Evolutionary conservation across 1,140 invertebrate species (phyloP), one percentile per base, ranked within the genome.

Genomic region (Tenebrio molitor): DNA sequence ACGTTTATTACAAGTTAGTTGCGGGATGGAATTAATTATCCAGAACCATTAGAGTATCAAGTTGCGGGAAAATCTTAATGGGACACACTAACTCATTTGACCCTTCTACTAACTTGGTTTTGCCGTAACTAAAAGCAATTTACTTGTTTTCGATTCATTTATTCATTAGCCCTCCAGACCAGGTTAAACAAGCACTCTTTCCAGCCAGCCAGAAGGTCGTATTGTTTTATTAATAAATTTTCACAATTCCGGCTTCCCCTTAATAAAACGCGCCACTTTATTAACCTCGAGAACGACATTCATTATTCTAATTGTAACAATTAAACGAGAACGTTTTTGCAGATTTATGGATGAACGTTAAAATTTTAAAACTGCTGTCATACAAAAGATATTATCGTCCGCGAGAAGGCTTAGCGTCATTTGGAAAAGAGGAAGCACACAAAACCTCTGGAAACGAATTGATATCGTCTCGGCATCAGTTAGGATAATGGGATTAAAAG

Each of bases 1-100:
- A 58, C 50, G 21, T 58, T 58, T 58, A 58, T 58, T 58, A 58
- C 50, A 8, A 25, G 23, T 58, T 58, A 58, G 50, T 58, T 58
- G 50, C 23, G 50, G 50, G 50, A 34, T 42, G 36, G 25, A 66
- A 42, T 66, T 41, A 29, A 66, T 42, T 66, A 44, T 29, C 41
- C 64, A 46, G 4, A 66, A 66, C 50, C 50, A 42, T 66, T 39
- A 66, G 21, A 44, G 34, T 29, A 44, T 44, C 39, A 66, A 44
- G 64, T 66, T 66, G 39, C 64, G 23, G 36, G 17, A 42, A 66
- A 66, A 44, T 66, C 64, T 65, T 66, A 66, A 66, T 66, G 64
- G 64, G 64, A 44, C 64, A 42, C 42, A 46, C 36, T 66, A 66
- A 66, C 34, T 66, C 42, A 66, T 66, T 66, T 44, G 64, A 41